phyloP scores from a whole-genome alignment of 2,113 vertebrate genomes.

The Otolemur garnettii region DNA sequence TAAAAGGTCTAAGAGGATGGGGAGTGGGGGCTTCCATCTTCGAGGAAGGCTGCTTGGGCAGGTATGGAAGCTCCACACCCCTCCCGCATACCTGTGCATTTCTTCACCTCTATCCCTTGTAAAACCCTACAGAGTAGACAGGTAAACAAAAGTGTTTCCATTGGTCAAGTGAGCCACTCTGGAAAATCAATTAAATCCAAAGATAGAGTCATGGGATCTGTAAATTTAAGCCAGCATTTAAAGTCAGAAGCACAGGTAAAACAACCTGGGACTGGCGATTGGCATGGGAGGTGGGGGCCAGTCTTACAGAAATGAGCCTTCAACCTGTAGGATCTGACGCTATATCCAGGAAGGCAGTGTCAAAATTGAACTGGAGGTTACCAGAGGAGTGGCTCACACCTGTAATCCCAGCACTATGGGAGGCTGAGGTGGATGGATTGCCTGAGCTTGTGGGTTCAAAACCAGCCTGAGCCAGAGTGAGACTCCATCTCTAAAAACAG shows the following conservation, averaged over 20 bases:
- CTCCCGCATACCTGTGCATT: fast-evolving
- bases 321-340: background rate
- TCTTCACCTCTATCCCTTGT: background rate
- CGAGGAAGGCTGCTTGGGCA: background rate
- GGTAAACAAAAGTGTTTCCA: background rate
- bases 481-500: no score
- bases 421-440: no score
- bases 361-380: background rate
- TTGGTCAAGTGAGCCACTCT: background rate
- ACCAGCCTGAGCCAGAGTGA: no score
- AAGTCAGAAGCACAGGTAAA: background rate
- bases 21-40: no score
- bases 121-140: background rate
- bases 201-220: background rate
- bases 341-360: background rate
- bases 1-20: background rate
- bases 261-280: background rate
- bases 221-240: background rate
- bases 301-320: background rate
- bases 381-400: no score
- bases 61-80: background rate
- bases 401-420: no score
- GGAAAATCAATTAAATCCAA: background rate
- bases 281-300: background rate
- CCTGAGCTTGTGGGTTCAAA: no score